These are phyloP conservation scores for Loxodonta africana DNA, from an alignment of 2,113 vertebrate species.

Conservation along the genomic window DNA sequence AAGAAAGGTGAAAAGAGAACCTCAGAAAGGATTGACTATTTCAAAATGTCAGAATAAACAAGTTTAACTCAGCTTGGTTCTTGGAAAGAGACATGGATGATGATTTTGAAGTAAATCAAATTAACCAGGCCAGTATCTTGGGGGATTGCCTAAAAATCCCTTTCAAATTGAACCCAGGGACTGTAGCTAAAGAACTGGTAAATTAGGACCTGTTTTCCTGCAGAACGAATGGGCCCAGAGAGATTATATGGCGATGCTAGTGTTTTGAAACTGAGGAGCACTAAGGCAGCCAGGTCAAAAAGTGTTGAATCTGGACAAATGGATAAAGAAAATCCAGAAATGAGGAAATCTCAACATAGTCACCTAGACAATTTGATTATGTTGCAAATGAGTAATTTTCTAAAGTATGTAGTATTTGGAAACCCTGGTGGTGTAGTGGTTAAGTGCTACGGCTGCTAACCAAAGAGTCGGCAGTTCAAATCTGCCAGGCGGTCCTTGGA, in stretches of 20 bases:
- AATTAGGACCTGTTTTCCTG: not conserved
- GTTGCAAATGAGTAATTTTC: not conserved
- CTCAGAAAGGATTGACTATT: not conserved
- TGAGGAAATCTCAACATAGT: not conserved
- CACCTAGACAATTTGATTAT: not conserved
- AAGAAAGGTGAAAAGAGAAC: not conserved
- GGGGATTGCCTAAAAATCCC: not conserved
- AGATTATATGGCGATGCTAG: not conserved
- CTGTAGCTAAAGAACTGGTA: not conserved
- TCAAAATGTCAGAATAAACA: not conserved
- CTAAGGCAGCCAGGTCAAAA: not conserved
- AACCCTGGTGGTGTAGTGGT: too few species aligned
- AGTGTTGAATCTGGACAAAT: not conserved
- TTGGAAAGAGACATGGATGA: not conserved
- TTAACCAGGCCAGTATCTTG: not conserved
- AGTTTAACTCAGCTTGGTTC: not conserved
- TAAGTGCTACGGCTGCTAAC: too few species aligned
- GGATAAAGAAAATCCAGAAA: not conserved
- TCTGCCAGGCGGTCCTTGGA: too few species aligned
- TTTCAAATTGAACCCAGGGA: conserved; percentile 9
- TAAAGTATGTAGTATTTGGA: not conserved
- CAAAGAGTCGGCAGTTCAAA: too few species aligned
- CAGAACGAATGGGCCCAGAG: not conserved
- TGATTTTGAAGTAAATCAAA: not conserved
- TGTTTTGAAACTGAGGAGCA: not conserved